Base-by-base conservation (phyloP, 1,140 invertebrate genomes). In the Pseudomyrmex concolor region DNA sequence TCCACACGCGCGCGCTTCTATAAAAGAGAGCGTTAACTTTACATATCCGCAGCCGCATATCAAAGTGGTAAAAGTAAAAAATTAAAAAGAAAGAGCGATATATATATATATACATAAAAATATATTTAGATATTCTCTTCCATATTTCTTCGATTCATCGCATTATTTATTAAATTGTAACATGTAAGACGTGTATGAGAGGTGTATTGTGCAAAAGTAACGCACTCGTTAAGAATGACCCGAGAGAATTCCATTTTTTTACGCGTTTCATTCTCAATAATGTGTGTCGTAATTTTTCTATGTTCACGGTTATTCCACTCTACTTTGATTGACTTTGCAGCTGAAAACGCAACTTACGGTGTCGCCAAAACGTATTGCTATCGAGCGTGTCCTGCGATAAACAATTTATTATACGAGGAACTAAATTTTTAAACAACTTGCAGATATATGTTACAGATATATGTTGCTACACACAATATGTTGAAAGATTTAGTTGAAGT, bases 311-410 rank as follows among this genome's bases (percentile, higher is more conserved):
- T 55, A 55, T 86, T 15, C 34, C 71, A 63, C n/a, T 73, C 72
- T 81, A 81, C 55, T 59, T 60, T 87, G 72, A 84, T 91, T 91
- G 85, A 87, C 88, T 91, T 92, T 91, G 87, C 91, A 90, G 90
- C 60, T 89, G 34, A 34, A 90, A 85, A 84, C 63, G 43, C 84
- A 78, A 71, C 72, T 87, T 59, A 68, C 55, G 67, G 71, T 48
- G 15, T 12, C 34, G 43, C 76, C 45, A 48, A 55, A 66, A 62
- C 68, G 60, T 60, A 57, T 83, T 83, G 68, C 45, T 67, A 78
- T 45, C 22, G 17, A 45, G 48, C n/a, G 13, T 80, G n/a, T 59
- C 7, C 43, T 34, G 34, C 34, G 34, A 5, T 7, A 5, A 34
- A 34, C 34, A 34, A 0, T 34, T 34, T 34, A 34, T 34, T 34